These are phyloP conservation scores for Thera britannica DNA, from an alignment of 2,888 invertebrate species.

Conservation along the genomic window DNA sequence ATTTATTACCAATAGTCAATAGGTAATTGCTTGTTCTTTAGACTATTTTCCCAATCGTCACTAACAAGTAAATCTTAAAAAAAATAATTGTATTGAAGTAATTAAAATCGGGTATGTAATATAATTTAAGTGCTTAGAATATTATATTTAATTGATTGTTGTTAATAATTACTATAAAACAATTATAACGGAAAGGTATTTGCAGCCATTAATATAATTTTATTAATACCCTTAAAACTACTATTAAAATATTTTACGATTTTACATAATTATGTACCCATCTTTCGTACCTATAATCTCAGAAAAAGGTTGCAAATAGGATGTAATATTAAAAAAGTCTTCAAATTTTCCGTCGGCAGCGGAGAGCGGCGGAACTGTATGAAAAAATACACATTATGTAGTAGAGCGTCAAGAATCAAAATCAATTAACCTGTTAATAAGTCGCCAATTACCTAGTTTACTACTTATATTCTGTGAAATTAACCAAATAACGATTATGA, in stretches of 20 bases:
- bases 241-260: neutral
- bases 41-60: no score
- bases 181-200: no score
- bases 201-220: no score
- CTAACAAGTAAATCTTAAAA: no score
- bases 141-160: no score
- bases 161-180: no score
- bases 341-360: conserved; percentile 6
- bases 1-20: no score
- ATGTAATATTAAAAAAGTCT: neutral
- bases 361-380: neutral
- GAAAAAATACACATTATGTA: conserved; percentile 13
- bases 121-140: no score
- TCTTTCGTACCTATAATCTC: neutral
- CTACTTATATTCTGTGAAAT: conserved; percentile 35
- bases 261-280: neutral
- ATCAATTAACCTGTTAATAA: conserved; percentile 22
- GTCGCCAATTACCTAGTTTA: conserved; percentile 30
- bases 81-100: no score
- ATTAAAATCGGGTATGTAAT: no score
- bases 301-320: neutral
- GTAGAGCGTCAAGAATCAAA: conserved; percentile 16
- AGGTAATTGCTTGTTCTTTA: no score
- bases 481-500: conserved; percentile 38
- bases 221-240: neutral